Base-by-base conservation (phyloP, 2,888 invertebrate genomes). In the Ormyrus pomaceus region DNA sequence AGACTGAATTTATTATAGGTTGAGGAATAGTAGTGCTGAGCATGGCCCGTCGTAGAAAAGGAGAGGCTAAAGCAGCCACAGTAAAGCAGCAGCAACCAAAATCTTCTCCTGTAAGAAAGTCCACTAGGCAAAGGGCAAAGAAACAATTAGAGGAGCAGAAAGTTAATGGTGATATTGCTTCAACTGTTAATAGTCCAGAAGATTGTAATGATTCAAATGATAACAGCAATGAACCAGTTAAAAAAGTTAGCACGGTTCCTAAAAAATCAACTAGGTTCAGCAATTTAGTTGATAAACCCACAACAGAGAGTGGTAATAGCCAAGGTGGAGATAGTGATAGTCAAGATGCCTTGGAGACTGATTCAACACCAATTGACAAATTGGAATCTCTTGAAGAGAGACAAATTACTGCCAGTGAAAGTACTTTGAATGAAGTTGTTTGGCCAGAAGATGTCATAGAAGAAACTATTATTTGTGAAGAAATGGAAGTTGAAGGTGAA, bases 401-500 rank as follows among this genome's bases (percentile, higher is more conserved):
- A 71, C 84, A 83, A 13, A 82, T 84, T 51, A 9, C 66, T 55
- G 58, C 74, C 46, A 80, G 77, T 45, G 85, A 83, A 11, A 62
- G 82, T 10, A 79, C 80, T 4, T 77, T 85, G 5, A 78, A 81
- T 8, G 82, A 85, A 74, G 82, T 86, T 65, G 46, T 79, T 62
- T 79, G 77, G 79, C 62, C 82, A 4, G 34, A 89, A 64, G 88
- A 88, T 65, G 87, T 91, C 0, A 88, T 89, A 53, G 91, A 91
- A 78, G 91, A 91, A 74, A 90, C 90, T 8, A 88, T 91, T 75
- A 88, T 91, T 56, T 91, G 91, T 70, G 91, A 90, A 79, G 90
- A 90, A 75, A 89, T 91, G 88, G 90, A 91, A 64, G 86, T 90
- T 4, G 89, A 90, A 68, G 82, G 79, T 45, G 84, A 86, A 75